Evolutionary conservation across 2,113 vertebrate genomes (phyloP).

Genomic region (Ciconia boyciana): DNA sequence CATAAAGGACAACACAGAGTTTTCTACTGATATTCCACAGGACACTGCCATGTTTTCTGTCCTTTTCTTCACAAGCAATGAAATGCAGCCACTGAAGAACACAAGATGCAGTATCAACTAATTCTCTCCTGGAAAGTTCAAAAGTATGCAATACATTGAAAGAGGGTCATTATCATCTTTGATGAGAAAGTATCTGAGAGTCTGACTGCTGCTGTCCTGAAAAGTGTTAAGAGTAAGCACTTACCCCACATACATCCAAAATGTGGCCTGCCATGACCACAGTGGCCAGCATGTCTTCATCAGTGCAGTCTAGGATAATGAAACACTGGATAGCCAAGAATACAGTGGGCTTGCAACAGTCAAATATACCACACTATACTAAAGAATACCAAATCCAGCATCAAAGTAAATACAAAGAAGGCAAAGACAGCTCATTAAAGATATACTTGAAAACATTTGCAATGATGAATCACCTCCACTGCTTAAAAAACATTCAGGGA

Average conservation of each 20-base stretch:
- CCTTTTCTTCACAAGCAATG: not conserved
- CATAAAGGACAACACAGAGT: not conserved
- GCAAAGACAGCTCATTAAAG: not conserved
- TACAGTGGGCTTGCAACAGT: not conserved
- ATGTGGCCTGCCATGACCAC: not conserved
- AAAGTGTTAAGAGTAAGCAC: not conserved
- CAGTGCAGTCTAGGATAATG: not conserved
- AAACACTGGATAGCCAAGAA: not conserved
- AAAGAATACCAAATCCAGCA: not conserved
- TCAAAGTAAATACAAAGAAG: not conserved
- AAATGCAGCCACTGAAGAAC: not conserved
- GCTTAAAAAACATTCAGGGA: not conserved
- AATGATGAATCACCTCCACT: not conserved
- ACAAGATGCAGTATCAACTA: not conserved
- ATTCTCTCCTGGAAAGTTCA: not conserved
- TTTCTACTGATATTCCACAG: not conserved
- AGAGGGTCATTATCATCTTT: not conserved
- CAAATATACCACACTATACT: not conserved
- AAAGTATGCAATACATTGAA: not conserved
- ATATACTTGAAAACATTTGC: not conserved
- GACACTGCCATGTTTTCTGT: not conserved
- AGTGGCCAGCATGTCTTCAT: not conserved
- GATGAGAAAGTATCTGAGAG: not conserved
- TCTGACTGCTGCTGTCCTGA: not conserved
- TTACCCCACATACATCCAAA: not conserved